These are phyloP conservation scores for Autographa pulchrina DNA, from an alignment of 2,888 invertebrate species.

Conservation along the genomic window DNA sequence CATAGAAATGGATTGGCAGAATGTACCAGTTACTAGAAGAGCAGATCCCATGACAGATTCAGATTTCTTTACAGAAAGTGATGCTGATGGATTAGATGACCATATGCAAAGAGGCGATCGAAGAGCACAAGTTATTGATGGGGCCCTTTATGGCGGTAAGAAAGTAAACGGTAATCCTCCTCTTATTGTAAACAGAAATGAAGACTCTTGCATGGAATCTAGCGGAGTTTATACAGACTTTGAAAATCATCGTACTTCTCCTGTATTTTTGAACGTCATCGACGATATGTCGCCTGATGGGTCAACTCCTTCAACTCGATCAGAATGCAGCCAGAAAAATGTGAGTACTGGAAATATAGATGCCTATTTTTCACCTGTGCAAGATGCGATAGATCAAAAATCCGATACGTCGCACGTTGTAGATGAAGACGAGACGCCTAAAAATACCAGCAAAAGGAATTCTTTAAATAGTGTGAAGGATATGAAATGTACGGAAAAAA, in stretches of 20 bases:
- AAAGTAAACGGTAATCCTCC: slow-evolving; percentile 89
- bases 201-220: slow-evolving; percentile 96
- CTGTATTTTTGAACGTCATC: slow-evolving; percentile 88
- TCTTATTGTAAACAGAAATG: slow-evolving; percentile 89
- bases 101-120: slow-evolving; percentile 92
- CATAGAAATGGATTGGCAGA: slow-evolving; percentile 89
- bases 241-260: slow-evolving; percentile 90
- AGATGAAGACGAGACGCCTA: slow-evolving; percentile 78
- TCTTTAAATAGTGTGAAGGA: slow-evolving; percentile 84
- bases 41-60: slow-evolving; percentile 97
- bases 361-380: slow-evolving; percentile 73
- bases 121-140: slow-evolving; percentile 95
- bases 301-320: slow-evolving; percentile 88
- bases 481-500: slow-evolving; percentile 77
- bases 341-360: slow-evolving; percentile 74
- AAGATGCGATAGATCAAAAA: slow-evolving; percentile 74
- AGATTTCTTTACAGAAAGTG: slow-evolving; percentile 97
- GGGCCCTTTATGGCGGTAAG: slow-evolving; percentile 95
- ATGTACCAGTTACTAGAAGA: slow-evolving; percentile 91
- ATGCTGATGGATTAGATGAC: slow-evolving; percentile 95
- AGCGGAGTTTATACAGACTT: slow-evolving; percentile 97
- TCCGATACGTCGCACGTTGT: slow-evolving; percentile 66
- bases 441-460: slow-evolving; percentile 83
- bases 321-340: slow-evolving; percentile 87
- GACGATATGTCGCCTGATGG: slow-evolving; percentile 92